phyloP scores from a whole-genome alignment of 2,797 vertebrate genomes.

The Rhadinocentrus ornatus region DNA sequence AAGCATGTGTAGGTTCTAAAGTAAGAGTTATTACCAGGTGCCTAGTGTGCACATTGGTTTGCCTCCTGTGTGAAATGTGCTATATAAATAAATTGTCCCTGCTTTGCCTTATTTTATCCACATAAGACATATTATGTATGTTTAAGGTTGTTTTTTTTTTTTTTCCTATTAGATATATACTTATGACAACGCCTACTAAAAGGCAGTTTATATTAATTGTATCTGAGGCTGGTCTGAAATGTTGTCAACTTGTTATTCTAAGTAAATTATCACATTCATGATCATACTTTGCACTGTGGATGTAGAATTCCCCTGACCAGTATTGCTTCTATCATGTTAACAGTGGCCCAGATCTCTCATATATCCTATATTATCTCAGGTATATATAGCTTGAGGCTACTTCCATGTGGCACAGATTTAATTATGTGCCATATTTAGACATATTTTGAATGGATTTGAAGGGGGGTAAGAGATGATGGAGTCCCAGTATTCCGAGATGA shows the following conservation, averaged over 20 bases:
- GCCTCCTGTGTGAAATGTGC: neutral
- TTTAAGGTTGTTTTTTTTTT: conserved; percentile 33
- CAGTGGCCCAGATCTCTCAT: conserved; percentile 67
- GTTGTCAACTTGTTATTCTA: conserved; percentile 16
- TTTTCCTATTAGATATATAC: conserved; percentile 26
- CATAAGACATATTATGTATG: conserved; percentile 35
- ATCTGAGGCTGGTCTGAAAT: conserved; percentile 8
- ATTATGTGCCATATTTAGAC: conserved; percentile 78
- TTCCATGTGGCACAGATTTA: conserved; percentile 71
- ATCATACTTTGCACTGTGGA: conserved; percentile 14
- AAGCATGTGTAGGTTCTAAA: conserved; percentile 28
- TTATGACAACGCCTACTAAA: conserved; percentile 16
- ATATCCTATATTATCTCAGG: conserved; percentile 63
- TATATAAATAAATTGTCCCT: neutral
- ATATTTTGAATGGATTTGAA: conserved; percentile 69
- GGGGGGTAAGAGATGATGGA: conserved; percentile 57
- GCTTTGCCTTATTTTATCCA: conserved; percentile 36
- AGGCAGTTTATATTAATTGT: conserved; percentile 21
- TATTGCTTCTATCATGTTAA: conserved; percentile 38
- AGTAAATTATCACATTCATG: conserved; percentile 29
- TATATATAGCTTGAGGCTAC: conserved; percentile 61
- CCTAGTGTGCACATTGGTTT: conserved; percentile 5
- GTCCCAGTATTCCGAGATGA: conserved; percentile 56
- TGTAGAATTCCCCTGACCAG: conserved; percentile 53
- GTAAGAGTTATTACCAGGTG: conserved; percentile 47